These are phyloP conservation scores for Drosophila burlai DNA, from an alignment of 1,140 invertebrate genomes.

Conservation along the genomic window DNA sequence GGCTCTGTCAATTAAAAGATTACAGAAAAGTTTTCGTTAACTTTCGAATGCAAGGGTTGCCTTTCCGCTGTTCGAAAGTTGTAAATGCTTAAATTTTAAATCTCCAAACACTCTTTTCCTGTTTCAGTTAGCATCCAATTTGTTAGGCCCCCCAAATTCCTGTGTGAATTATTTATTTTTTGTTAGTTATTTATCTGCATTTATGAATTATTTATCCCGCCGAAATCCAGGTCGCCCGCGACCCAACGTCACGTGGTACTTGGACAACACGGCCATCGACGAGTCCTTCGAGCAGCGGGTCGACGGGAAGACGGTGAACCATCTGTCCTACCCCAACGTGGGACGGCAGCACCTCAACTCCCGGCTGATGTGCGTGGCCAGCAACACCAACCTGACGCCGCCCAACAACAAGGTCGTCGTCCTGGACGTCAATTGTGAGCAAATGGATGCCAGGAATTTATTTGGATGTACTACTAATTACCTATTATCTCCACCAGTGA, in stretches of 20 bases:
- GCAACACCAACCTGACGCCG: conserved; percentile 92
- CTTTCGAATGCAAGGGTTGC: conserved; percentile 3
- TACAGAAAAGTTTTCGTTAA: conserved; percentile 5
- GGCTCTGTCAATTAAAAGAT: conserved; percentile 13
- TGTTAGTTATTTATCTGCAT: conserved; percentile 9
- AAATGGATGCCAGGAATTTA: background rate
- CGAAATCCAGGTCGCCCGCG: conserved; percentile 89
- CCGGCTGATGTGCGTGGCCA: conserved; percentile 92
- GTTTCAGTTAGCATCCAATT: conserved; percentile 2
- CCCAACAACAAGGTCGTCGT: conserved; percentile 91
- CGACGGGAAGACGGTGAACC: conserved; percentile 91
- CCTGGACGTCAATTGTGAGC: conserved; percentile 95
- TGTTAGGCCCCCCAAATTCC: background rate
- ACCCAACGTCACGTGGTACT: conserved; percentile 93
- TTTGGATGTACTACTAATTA: background rate
- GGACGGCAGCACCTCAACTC: conserved; percentile 92
- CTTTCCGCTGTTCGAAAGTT: conserved; percentile 9
- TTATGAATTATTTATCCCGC: conserved; percentile 11
- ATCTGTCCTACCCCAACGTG: conserved; percentile 90
- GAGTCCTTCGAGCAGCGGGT: conserved; percentile 90
- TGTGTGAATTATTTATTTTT: conserved; percentile 7
- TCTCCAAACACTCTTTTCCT: background rate
- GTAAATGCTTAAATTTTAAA: conserved; percentile 16
- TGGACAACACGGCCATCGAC: conserved; percentile 93
- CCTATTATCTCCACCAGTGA: conserved; percentile 87